Evolutionary conservation across 2,797 vertebrate species (phyloP).

Genomic region (Lerista edwardsae): DNA sequence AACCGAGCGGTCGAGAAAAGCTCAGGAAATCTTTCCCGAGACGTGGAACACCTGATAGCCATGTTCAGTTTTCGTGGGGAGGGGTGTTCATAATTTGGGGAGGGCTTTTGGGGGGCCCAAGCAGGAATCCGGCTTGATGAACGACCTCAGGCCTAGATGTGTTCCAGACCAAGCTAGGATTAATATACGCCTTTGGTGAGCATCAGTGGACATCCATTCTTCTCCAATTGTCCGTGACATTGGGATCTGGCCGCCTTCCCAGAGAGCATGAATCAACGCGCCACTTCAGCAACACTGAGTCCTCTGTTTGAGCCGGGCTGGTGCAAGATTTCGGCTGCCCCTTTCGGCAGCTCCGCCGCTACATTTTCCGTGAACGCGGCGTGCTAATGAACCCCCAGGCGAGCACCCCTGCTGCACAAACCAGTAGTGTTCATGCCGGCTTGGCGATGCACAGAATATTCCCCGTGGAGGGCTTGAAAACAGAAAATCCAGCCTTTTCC

Average conservation of each 20-base stretch:
- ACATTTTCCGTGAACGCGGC: slow-evolving; percentile 56
- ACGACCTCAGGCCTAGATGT: slow-evolving; percentile 63
- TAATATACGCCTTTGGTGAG: slow-evolving; percentile 59
- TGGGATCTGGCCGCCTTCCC: slow-evolving; percentile 72
- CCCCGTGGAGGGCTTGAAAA: neutral
- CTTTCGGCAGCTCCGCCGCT: slow-evolving; percentile 54
- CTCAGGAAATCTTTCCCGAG: no score
- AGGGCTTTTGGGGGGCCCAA: neutral
- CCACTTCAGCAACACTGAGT: slow-evolving; percentile 62
- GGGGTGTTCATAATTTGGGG: neutral
- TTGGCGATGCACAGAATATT: fast-evolving
- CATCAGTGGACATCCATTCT: slow-evolving; percentile 63
- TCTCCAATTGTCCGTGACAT: slow-evolving; percentile 75
- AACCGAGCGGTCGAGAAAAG: no score
- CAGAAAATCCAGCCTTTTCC: neutral
- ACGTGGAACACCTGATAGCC: no score
- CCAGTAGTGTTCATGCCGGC: slow-evolving; percentile 13
- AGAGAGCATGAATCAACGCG: slow-evolving; percentile 72
- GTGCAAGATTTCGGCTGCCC: slow-evolving; percentile 41
- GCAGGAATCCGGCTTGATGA: slow-evolving; percentile 65
- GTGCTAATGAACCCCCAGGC: neutral
- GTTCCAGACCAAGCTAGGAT: slow-evolving; percentile 65
- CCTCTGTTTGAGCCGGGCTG: slow-evolving; percentile 61
- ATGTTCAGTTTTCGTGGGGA: no score
- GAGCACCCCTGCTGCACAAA: slow-evolving; percentile 62